A percentile compares a stretch with the other conserved stretches of the same genome.
Conservation (phyloP, 2,113 vertebrate species). For the Amia ocellicauda region DNA sequence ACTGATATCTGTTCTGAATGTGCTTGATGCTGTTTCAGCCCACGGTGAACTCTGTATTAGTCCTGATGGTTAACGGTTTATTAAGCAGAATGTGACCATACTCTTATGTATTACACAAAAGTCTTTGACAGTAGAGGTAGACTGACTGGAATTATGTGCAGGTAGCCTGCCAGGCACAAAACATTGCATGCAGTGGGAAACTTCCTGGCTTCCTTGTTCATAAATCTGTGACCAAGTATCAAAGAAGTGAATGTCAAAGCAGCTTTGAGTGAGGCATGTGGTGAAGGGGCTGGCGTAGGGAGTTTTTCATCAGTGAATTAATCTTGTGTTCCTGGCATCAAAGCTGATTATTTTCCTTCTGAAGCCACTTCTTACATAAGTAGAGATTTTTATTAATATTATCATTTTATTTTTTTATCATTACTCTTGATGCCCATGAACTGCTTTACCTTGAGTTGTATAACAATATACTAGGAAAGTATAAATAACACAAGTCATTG, state of each 20-base stretch:
- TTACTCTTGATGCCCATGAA: conserved; percentile 18
- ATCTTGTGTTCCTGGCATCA: conserved; percentile 25
- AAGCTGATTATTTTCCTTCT: conserved; percentile 25
- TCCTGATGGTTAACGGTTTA: not conserved
- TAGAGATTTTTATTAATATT: conserved; percentile 26
- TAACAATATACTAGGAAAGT: not conserved
- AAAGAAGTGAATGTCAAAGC: not conserved
- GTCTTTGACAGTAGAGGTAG: not conserved
- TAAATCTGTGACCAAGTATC: not conserved
- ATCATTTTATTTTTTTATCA: conserved; percentile 2
- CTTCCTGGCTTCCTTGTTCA: conserved; percentile 6
- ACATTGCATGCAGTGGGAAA: not conserved
- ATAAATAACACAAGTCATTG: not conserved
- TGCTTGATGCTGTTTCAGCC: not conserved
- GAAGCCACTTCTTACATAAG: conserved; percentile 26
- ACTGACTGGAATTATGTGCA: not conserved
- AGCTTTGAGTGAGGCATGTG: not conserved
- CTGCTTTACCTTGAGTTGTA: conserved; percentile 24
- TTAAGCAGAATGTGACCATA: not conserved
- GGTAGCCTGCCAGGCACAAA: not conserved
- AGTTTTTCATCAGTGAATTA: conserved; percentile 28
- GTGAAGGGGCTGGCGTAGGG: not conserved
- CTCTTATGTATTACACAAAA: not conserved
- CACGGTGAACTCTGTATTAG: not conserved
- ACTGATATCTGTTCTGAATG: not conserved